Evolutionary conservation across 2,888 invertebrate genomes (phyloP).

Genomic region (Pycnomerus fuliginosus): DNA sequence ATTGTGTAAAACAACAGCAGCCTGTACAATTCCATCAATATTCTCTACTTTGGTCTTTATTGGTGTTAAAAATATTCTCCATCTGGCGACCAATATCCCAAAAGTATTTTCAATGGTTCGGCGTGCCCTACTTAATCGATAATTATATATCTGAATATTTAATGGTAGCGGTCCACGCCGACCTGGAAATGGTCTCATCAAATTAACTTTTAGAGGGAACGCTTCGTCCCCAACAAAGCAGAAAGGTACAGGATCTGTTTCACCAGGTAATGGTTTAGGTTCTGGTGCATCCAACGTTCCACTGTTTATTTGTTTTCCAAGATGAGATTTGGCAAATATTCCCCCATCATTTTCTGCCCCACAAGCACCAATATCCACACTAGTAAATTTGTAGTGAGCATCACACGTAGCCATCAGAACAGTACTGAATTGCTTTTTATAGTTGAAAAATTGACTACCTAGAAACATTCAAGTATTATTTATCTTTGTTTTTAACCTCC

Average conservation of each 20-base stretch:
- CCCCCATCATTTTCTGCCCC: conserved; percentile 2
- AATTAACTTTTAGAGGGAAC: neutral
- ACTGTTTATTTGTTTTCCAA: neutral
- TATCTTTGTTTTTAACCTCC: no score
- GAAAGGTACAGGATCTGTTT: neutral
- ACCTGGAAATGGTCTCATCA: conserved; percentile 3
- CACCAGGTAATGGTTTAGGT: neutral
- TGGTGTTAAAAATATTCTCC: neutral
- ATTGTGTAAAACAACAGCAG: neutral
- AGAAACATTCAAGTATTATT: no score
- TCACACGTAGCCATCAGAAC: neutral
- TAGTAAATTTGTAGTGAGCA: conserved; percentile 2
- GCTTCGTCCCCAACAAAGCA: conserved; percentile 3
- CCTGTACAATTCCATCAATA: neutral
- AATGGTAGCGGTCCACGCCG: neutral
- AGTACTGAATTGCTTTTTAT: conserved; percentile 1
- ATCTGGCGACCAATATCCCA: neutral
- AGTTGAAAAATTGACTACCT: no score
- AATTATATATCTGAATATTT: conserved; percentile 1
- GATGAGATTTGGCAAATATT: neutral
- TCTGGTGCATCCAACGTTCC: neutral
- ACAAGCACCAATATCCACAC: conserved; percentile 4
- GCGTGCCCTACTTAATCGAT: conserved; percentile 1
- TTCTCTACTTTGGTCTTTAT: neutral
- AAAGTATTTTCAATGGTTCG: conserved; percentile 2